A percentile compares a stretch with the other conserved stretches of the same genome.
phyloP scores from a whole-genome alignment of 1,140 invertebrate species.

The Popillia japonica region DNA sequence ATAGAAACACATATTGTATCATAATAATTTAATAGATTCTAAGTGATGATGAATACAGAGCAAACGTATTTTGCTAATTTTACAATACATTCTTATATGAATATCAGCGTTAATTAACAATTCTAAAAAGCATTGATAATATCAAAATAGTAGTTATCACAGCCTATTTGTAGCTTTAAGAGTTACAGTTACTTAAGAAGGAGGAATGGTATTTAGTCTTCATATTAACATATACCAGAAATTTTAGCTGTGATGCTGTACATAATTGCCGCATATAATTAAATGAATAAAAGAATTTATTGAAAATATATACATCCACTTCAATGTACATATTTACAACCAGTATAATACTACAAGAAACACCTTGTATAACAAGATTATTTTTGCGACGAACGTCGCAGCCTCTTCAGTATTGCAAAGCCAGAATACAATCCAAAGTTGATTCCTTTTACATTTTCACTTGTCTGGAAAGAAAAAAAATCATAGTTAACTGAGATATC shows the following conservation, averaged over 20 bases:
- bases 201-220: constrained; percentile 9
- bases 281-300: not conserved
- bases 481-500: not conserved
- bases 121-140: not conserved
- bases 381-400: not conserved
- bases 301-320: not conserved
- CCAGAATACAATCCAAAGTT: constrained; percentile 73
- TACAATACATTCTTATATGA: no score
- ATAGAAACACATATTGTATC: no score
- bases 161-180: not conserved
- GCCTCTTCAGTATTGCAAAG: constrained; percentile 65
- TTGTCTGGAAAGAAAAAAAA: constrained; percentile 61
- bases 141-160: constrained; percentile 27
- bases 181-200: not conserved
- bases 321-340: constrained; percentile 6
- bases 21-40: no score
- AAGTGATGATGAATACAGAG: no score
- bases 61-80: no score
- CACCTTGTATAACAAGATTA: constrained; percentile 27
- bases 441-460: constrained; percentile 73
- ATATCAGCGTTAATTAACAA: no score
- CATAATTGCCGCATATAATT: not conserved
- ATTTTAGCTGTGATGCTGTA: not conserved
- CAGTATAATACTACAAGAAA: not conserved
- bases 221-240: not conserved